Conservation (phyloP, 2,113 vertebrate species). For the Melanerpes formicivorus region DNA sequence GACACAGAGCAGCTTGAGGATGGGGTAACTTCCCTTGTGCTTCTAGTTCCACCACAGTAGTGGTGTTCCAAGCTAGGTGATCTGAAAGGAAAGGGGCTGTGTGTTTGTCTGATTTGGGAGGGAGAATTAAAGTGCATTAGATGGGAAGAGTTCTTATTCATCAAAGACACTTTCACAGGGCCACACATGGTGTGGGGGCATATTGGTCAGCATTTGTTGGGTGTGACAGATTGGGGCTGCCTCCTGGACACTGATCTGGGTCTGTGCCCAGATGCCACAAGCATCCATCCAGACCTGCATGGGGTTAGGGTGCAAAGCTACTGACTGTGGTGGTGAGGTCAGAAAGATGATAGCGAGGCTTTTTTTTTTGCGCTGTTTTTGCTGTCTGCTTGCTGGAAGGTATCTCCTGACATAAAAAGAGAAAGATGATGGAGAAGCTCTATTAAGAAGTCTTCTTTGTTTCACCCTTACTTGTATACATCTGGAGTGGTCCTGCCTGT, state of each 20-base stretch:
- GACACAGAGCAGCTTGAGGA: background rate
- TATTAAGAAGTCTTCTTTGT: background rate
- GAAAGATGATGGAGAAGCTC: background rate
- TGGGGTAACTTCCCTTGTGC: background rate
- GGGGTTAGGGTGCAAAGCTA: fast-evolving
- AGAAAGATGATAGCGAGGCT: background rate
- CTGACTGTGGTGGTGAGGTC: background rate
- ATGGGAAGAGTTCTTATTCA: background rate
- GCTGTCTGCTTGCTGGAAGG: background rate
- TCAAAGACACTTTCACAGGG: background rate
- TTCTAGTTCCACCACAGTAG: background rate
- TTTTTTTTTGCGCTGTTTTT: background rate
- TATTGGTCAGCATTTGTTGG: background rate
- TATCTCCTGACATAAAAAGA: background rate
- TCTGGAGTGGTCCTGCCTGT: background rate
- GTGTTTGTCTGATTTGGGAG: background rate
- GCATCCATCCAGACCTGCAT: fast-evolving
- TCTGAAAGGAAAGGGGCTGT: background rate
- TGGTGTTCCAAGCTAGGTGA: background rate
- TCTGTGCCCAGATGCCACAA: no score
- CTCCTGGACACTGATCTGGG: no score
- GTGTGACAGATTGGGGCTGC: no score
- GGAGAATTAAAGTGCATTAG: background rate
- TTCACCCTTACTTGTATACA: background rate
- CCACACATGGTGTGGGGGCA: fast-evolving